These are phyloP conservation scores for Labroides dimidiatus DNA, from an alignment of 2,797 vertebrate species.

Conservation along the genomic window DNA sequence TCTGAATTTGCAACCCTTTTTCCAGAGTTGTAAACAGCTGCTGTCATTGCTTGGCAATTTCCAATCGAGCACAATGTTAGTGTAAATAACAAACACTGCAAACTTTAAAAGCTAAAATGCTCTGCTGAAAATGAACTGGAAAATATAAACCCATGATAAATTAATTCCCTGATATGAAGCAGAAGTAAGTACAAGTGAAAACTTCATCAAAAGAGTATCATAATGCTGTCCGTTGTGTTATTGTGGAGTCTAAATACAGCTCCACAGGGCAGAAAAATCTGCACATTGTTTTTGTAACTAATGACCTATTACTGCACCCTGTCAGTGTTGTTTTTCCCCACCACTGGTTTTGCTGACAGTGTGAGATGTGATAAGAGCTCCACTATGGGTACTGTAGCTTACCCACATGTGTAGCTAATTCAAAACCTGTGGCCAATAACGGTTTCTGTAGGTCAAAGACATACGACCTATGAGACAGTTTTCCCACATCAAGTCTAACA, in stretches of 20 bases:
- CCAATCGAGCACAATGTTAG: no score
- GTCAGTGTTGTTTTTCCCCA: slow-evolving; percentile 51
- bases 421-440: slow-evolving; percentile 77
- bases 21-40: no score
- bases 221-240: slow-evolving; percentile 48
- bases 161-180: neutral
- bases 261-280: slow-evolving; percentile 51
- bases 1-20: no score
- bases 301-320: slow-evolving; percentile 57
- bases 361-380: slow-evolving; percentile 70
- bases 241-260: slow-evolving; percentile 50
- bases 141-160: neutral
- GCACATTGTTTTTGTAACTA: slow-evolving; percentile 52
- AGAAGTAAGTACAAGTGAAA: slow-evolving; percentile 4
- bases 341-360: slow-evolving; percentile 69
- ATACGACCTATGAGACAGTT: slow-evolving; percentile 74
- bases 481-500: slow-evolving; percentile 67
- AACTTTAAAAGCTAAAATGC: no score
- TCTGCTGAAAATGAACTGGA: neutral
- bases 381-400: slow-evolving; percentile 66
- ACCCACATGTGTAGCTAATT: slow-evolving; percentile 77
- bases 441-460: slow-evolving; percentile 74
- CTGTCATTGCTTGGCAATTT: no score
- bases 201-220: slow-evolving; percentile 41
- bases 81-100: no score